Evolutionary conservation across 2,888 invertebrate species (phyloP), one percentile per base, ranked within the genome.

Genomic region (Sinhomidia bicolor): DNA sequence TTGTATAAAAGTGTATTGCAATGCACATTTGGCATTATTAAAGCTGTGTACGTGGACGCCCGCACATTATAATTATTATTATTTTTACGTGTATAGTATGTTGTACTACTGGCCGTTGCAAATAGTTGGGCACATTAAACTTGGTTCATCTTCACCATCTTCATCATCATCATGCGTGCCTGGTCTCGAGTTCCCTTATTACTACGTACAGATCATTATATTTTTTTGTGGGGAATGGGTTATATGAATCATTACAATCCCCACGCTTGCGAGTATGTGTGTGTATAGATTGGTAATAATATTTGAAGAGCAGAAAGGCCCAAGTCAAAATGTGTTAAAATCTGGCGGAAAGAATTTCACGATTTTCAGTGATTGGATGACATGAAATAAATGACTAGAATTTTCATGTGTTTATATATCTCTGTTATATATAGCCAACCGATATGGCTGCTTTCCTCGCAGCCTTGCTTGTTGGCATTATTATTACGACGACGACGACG

Each of bases 331-430:
- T 78, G 57, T 78, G 78, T 78, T 78, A 78, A 78, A 78, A 78
- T 57, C 57, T 78, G 44, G 74, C 57, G 17, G 32, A 78, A 78
- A 78, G 85, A 76, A 65, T 85, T 85, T 84, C 76, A 78, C 78
- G 57, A 78, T 60, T 84, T n/a, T 85, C 78, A 51, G 79, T 76
- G 78, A 78, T 78, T 78, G 78, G 86, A 71, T 86, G 86, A 79
- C 36, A 65, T 17, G 41, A 57, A 86, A 86, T 86, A 85, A 85
- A 85, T 79, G 62, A 47, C 71, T 60, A 76, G 78, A 78, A 62
- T 78, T 85, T 51, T 79, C 78, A 71, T 79, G 85, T 79, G 62
- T 54, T n/a, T n/a, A n/a, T n/a, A n/a, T n/a, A n/a, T n/a, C n/a
- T n/a, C n/a, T n/a, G n/a, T 74, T 87, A 81, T 62, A 74, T 79